These are phyloP conservation scores for Silurus asotus DNA, from an alignment of 2,113 vertebrate species.

Conservation along the genomic window DNA sequence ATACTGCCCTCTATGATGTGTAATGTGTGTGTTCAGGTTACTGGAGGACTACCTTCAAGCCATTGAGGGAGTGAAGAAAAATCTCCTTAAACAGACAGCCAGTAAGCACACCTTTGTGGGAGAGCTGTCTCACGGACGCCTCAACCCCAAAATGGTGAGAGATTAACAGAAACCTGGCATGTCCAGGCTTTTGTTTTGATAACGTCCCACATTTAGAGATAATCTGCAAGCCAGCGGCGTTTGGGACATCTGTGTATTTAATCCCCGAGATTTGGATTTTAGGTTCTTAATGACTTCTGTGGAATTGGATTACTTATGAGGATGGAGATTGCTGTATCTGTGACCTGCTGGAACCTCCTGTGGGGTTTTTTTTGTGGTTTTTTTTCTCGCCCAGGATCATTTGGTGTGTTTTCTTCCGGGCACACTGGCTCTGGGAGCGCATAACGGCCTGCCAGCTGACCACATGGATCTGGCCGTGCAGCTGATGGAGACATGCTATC, in stretches of 20 bases:
- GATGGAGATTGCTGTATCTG: constrained; percentile 5
- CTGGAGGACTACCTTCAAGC: constrained; percentile 90
- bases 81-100: constrained; percentile 81
- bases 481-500: constrained; percentile 92
- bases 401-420: constrained; percentile 97
- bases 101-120: constrained; percentile 85
- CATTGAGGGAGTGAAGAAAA: constrained; percentile 85
- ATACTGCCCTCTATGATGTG: not conserved
- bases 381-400: constrained; percentile 80
- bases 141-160: constrained; percentile 94
- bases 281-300: constrained; percentile 1
- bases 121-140: constrained; percentile 87
- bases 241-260: constrained; percentile 28
- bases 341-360: constrained; percentile 7
- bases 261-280: constrained; percentile 13
- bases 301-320: constrained; percentile 15
- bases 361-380: constrained; percentile 14
- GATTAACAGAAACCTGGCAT: not conserved
- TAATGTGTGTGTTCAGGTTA: constrained; percentile 65
- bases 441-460: constrained; percentile 82
- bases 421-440: constrained; percentile 87
- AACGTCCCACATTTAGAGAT: not conserved
- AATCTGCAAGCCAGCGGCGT: constrained; percentile 13
- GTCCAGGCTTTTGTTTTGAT: not conserved
- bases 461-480: constrained; percentile 88